phyloP scores from a whole-genome alignment of 2,888 invertebrate species.

The Apeira syringaria region DNA sequence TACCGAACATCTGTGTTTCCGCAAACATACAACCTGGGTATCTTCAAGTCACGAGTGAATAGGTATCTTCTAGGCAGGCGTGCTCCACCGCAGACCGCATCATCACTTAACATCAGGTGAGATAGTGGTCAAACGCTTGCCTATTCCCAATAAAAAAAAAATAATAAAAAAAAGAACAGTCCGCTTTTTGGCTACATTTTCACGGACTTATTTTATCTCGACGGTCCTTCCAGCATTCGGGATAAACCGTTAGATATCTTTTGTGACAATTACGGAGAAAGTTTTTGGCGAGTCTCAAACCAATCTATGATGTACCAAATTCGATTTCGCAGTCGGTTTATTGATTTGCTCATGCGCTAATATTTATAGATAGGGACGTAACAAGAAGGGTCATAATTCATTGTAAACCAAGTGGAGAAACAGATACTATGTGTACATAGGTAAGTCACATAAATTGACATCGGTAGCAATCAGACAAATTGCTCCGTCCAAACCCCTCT shows the following conservation, averaged over 20 bases:
- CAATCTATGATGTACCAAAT: constrained; percentile 39
- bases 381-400: constrained; percentile 79
- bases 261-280: constrained; percentile 21
- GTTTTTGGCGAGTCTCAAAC: constrained; percentile 17
- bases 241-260: constrained; percentile 20
- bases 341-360: constrained; percentile 81
- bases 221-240: constrained; percentile 2
- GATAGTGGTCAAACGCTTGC: no score
- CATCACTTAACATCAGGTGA: no score
- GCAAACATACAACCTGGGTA: no score
- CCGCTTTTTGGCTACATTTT: background rate
- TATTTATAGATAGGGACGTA: constrained; percentile 80
- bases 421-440: constrained; percentile 43
- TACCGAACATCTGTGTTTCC: no score
- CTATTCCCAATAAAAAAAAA: no score
- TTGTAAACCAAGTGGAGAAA: constrained; percentile 70
- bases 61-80: no score
- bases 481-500: constrained; percentile 78
- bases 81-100: no score
- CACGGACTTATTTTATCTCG: background rate
- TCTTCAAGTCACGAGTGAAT: no score
- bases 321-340: constrained; percentile 67
- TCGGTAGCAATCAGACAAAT: constrained; percentile 84
- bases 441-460: constrained; percentile 73
- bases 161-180: no score